Conservation (phyloP, 1,140 invertebrate genomes). For the Drosophila lowei region DNA sequence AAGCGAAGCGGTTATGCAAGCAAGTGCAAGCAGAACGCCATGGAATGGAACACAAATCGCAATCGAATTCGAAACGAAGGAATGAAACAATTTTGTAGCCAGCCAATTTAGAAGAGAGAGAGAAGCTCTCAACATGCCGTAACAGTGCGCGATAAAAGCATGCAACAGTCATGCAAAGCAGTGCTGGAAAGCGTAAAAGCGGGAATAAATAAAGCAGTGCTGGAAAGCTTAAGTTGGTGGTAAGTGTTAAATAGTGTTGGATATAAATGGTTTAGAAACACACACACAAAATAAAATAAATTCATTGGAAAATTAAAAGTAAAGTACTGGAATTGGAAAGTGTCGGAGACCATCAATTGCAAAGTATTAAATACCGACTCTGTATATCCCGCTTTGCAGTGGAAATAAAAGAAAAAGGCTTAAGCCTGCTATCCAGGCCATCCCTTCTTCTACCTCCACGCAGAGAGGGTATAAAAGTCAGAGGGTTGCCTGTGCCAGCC, state of each 20-base stretch:
- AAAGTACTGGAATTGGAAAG: background rate
- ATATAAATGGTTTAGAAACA: too few relatives aligned
- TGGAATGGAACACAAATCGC: slow-evolving; percentile 25
- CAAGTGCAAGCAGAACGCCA: slow-evolving; percentile 41
- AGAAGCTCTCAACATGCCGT: slow-evolving; percentile 1
- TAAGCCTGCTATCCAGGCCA: too few relatives aligned
- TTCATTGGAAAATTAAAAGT: too few relatives aligned
- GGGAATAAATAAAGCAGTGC: background rate
- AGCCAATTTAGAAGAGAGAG: slow-evolving; percentile 13
- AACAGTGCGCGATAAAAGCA: slow-evolving; percentile 12
- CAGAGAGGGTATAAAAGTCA: too few relatives aligned
- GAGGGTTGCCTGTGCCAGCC: too few relatives aligned
- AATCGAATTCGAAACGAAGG: slow-evolving; percentile 19
- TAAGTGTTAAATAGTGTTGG: background rate
- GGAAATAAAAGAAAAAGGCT: too few relatives aligned
- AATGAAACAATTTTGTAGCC: slow-evolving; percentile 33
- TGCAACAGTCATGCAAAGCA: slow-evolving; percentile 7
- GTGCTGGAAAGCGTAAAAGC: too few relatives aligned
- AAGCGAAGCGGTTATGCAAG: slow-evolving; percentile 25
- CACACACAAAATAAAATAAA: background rate
- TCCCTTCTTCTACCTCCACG: too few relatives aligned
- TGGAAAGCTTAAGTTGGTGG: background rate
- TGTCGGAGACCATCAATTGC: too few relatives aligned
- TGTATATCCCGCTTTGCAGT: too few relatives aligned
- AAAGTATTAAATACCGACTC: background rate